A percentile compares a stretch with the other conserved stretches of the same genome.
Evolutionary conservation across 2,797 vertebrate species (phyloP).

Genomic region (Botia kubotai): DNA sequence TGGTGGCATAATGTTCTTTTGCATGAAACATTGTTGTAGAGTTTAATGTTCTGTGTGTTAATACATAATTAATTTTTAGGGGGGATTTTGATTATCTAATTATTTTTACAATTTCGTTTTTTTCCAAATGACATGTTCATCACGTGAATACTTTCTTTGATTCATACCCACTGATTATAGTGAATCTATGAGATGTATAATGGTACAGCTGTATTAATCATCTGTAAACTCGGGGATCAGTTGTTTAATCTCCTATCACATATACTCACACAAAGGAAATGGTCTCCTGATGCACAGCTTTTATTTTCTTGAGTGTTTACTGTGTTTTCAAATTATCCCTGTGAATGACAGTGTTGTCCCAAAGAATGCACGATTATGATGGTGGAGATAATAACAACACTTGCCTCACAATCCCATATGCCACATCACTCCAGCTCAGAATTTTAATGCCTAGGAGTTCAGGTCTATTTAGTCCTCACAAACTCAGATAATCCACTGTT

Average conservation of each 20-base stretch:
- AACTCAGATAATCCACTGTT: slow-evolving; percentile 3
- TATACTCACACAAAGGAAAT: neutral
- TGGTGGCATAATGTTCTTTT: slow-evolving; percentile 9
- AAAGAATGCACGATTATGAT: slow-evolving; percentile 69
- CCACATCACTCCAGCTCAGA: slow-evolving; percentile 49
- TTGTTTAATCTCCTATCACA: neutral
- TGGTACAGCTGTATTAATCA: neutral
- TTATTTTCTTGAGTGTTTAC: slow-evolving; percentile 72
- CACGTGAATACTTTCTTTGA: slow-evolving; percentile 6
- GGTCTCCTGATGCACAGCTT: slow-evolving; percentile 60
- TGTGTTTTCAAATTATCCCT: slow-evolving; percentile 71
- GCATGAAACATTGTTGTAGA: slow-evolving; percentile 8
- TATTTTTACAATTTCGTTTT: neutral
- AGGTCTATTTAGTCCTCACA: neutral
- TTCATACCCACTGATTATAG: neutral
- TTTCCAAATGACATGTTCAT: neutral
- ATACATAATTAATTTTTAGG: neutral
- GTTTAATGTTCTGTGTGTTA: slow-evolving; percentile 9
- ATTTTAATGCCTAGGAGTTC: slow-evolving; percentile 13
- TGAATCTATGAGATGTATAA: neutral
- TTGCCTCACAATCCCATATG: slow-evolving; percentile 51
- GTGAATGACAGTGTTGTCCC: slow-evolving; percentile 65
- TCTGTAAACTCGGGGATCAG: neutral
- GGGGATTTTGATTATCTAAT: slow-evolving; percentile 1
- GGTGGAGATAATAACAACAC: slow-evolving; percentile 50